Base-by-base conservation (phyloP, 2,797 vertebrate genomes). In the Platalea minor region DNA sequence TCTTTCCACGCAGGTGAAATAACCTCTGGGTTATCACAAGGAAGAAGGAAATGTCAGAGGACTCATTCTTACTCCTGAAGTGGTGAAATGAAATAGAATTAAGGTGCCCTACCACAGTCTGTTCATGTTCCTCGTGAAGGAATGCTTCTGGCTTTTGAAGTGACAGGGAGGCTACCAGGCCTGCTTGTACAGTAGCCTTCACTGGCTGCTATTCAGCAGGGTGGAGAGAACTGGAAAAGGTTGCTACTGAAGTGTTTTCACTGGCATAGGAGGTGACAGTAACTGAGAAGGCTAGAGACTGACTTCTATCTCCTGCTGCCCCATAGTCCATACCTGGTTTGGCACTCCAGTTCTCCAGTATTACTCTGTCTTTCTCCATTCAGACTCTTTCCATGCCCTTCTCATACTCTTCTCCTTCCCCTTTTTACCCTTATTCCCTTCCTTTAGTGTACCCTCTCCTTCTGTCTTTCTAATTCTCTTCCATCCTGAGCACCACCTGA, bases 181-280 rank as follows among this genome's bases (percentile, higher is more conserved):
- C 31, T 54, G 37, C 31, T 14, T n/a, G 35, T 35, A 29, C n/a
- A 53, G 53, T 1, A 90, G 76, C 73, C 76, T 78, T 74, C 48
- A 7, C 48, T 53, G 68, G 48, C 63, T 74, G 56, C 51, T 59
- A 1, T 15, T 59, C 59, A 65, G 77, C 59, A 48, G 50, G 29
- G 50, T 12, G 29, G 18, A 72, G 31, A 59, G 41, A 80, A 57
- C 18, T 35, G 64, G 74, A 15, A 73, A 45, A 88, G 25, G 48
- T 10, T 88, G 37, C 29, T 53, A 3, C 24, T 43, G 11, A 59
- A 24, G 56, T 16, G 37, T 33, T 65, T 50, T 59, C 35, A 46
- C 50, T 68, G 2, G 0, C 2, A 13, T 0, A 37, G 61, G 26
- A 5, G 8, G 24, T 68, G 29, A 65, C 53, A 63, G 0, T 17